phyloP scores from a whole-genome alignment of 2,797 vertebrate genomes.

The Ambastaia sidthimunki region DNA sequence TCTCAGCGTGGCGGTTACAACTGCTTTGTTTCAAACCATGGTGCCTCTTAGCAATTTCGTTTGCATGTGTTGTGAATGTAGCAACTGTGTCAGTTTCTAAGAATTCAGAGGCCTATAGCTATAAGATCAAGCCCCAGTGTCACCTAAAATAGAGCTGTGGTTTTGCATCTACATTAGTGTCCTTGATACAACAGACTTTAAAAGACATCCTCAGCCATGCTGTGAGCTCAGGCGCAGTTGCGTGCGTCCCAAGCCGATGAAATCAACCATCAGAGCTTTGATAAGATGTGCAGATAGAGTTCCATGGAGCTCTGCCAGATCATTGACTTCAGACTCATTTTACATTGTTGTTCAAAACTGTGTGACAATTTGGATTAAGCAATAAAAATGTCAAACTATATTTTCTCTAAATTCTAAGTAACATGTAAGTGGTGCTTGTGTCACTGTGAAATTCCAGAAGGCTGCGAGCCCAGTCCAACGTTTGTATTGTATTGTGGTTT shows the following conservation, averaged over 20 bases:
- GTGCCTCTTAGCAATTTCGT: slow-evolving; percentile 10
- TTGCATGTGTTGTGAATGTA: not conserved
- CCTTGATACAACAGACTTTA: slow-evolving; percentile 45
- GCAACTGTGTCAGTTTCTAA: slow-evolving; percentile 41
- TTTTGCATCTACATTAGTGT: slow-evolving; percentile 44
- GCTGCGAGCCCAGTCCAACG: not conserved
- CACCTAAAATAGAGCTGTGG: slow-evolving; percentile 37
- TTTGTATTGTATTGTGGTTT: not conserved
- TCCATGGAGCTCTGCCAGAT: slow-evolving; percentile 19
- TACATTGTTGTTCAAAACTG: slow-evolving; percentile 4
- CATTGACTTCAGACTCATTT: not conserved
- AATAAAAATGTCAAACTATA: not conserved
- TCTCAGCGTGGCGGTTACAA: slow-evolving; percentile 21
- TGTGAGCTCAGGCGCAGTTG: slow-evolving; percentile 26
- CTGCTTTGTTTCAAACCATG: not conserved
- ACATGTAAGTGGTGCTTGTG: not conserved
- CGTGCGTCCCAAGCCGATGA: not conserved
- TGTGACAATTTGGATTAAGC: slow-evolving; percentile 12
- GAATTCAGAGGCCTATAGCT: slow-evolving; percentile 15
- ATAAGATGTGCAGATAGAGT: slow-evolving; percentile 33
- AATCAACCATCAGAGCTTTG: slow-evolving; percentile 23
- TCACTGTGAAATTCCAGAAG: not conserved
- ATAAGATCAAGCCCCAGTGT: slow-evolving; percentile 1
- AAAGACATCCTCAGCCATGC: slow-evolving; percentile 4
- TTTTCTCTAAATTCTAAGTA: not conserved